Evolutionary conservation across 64 coral and sea anemone species (phyloP).

Genomic region (Montipora sp.): DNA sequence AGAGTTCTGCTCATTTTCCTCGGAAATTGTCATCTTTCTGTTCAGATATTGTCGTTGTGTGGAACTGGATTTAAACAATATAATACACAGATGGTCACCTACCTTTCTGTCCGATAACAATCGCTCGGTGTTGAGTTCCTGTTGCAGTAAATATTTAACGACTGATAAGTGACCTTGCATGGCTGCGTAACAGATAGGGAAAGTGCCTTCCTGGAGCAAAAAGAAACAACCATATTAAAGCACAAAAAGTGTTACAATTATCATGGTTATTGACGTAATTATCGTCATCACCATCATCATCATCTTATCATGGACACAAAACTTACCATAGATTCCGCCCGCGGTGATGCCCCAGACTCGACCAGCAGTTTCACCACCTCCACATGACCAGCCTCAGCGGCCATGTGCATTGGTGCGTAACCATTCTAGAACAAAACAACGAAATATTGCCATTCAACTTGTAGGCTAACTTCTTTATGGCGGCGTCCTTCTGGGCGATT

Average conservation of each 20-base stretch:
- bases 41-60: no score
- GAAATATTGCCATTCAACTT: not conserved
- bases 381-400: slow-evolving; percentile 78
- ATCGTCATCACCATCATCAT: no score
- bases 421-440: slow-evolving; percentile 50
- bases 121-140: slow-evolving; percentile 78
- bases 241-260: no score
- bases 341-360: slow-evolving; percentile 87
- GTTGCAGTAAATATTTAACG: slow-evolving; percentile 84
- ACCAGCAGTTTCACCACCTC: slow-evolving; percentile 83
- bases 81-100: not conserved
- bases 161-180: slow-evolving; percentile 75
- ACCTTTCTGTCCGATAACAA: slow-evolving; percentile 89
- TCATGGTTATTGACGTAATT: no score
- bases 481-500: no score
- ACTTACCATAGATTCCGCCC: slow-evolving; percentile 79
- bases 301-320: not conserved
- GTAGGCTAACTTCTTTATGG: no score
- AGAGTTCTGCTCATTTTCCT: no score
- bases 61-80: no score
- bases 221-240: not conserved
- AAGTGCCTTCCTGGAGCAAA: slow-evolving; percentile 77
- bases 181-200: slow-evolving; percentile 86
- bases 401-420: slow-evolving; percentile 89
- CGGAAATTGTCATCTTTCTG: no score